Percentiles rank a stretch among this genome's conserved stretches.
Conservation (phyloP, 2,797 vertebrate species). For the Hydrophis major region DNA sequence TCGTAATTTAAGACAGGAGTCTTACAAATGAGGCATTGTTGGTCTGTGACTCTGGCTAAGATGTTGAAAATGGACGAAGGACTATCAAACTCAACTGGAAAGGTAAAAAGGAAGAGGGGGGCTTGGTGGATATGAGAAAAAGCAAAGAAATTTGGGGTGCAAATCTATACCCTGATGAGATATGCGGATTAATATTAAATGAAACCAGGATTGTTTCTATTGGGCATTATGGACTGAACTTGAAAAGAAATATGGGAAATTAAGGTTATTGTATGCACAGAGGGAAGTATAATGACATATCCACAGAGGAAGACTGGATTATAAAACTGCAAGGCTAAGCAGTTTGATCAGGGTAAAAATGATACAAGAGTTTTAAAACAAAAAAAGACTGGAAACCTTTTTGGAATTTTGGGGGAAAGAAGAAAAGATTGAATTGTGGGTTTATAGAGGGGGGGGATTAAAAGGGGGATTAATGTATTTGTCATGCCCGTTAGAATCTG, state of each 20-base stretch:
- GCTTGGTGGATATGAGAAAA: background rate
- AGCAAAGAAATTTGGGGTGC: background rate
- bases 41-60: too few species aligned
- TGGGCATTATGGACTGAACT: background rate
- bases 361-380: background rate
- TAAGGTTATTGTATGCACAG: background rate
- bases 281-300: background rate
- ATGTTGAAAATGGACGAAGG: too few species aligned
- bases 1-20: too few species aligned
- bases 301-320: background rate
- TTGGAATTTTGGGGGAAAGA: background rate
- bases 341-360: background rate
- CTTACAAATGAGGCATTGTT: too few species aligned
- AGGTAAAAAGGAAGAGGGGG: background rate
- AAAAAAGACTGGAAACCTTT: background rate
- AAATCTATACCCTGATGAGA: background rate
- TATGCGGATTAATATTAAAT: background rate
- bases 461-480: background rate
- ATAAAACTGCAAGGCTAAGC: background rate
- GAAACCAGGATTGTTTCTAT: background rate
- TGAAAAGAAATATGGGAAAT: background rate
- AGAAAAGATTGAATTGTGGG: background rate
- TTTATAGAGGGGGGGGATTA: too few species aligned
- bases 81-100: too few species aligned
- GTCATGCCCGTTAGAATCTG: too few species aligned